Conservation (phyloP, 2,888 invertebrate genomes). For the Tenthredo livida region DNA sequence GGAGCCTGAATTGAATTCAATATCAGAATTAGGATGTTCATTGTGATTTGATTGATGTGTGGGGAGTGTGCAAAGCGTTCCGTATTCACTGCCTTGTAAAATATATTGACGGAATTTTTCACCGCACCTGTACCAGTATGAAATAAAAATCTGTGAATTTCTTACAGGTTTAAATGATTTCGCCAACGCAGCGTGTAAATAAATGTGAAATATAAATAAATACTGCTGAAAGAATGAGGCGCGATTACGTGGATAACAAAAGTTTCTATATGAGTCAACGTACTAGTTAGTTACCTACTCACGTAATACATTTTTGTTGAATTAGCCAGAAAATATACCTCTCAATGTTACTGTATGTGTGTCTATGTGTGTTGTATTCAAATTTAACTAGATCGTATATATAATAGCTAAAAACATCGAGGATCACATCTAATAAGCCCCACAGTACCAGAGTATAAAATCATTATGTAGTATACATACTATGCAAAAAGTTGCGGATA, state of each 20-base stretch:
- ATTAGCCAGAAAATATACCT: slow-evolving; percentile 1
- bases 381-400: background rate
- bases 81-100: background rate
- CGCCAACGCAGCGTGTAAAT: slow-evolving; percentile 41
- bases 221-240: slow-evolving; percentile 13
- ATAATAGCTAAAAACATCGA: background rate
- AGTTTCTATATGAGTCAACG: slow-evolving; percentile 51
- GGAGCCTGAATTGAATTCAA: slow-evolving; percentile 1
- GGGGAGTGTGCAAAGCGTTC: background rate
- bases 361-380: background rate
- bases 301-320: slow-evolving; percentile 39
- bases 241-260: slow-evolving; percentile 46
- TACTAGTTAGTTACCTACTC: background rate
- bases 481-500: background rate
- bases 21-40: background rate
- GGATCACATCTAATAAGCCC: background rate
- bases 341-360: background rate
- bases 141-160: slow-evolving; percentile 21
- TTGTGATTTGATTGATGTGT: background rate
- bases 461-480: background rate
- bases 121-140: background rate
- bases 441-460: background rate
- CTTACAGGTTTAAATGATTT: slow-evolving; percentile 37
- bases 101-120: background rate
- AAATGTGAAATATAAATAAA: slow-evolving; percentile 31